Percentiles rank a stretch among this genome's conserved stretches.
These are phyloP conservation scores for Camelus dromedarius DNA, from an alignment of 2,113 vertebrate genomes.

Conservation along the genomic window DNA sequence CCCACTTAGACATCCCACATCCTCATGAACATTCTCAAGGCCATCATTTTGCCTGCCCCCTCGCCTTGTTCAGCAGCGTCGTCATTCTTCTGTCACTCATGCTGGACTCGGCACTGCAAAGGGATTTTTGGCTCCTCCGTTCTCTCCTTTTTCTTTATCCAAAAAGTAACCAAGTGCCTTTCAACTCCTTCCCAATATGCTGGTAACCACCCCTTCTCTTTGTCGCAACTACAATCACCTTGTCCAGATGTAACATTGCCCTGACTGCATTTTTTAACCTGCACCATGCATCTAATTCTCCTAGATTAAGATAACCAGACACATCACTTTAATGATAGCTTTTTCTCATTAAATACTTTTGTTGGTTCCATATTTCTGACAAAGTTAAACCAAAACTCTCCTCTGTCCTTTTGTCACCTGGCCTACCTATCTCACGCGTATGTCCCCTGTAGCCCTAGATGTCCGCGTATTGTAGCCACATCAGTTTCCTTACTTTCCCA, in stretches of 20 bases:
- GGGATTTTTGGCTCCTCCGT: neutral
- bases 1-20: neutral
- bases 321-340: neutral
- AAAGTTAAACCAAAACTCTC: neutral
- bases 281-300: neutral
- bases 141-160: neutral
- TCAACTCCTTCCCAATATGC: neutral
- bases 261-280: neutral
- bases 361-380: neutral
- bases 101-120: neutral
- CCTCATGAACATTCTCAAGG: neutral
- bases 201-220: neutral
- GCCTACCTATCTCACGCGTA: neutral
- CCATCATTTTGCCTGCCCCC: neutral
- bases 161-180: neutral
- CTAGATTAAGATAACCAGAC: neutral
- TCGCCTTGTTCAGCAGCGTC: neutral
- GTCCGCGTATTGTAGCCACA: neutral
- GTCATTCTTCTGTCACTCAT: neutral
- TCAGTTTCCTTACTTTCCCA: neutral
- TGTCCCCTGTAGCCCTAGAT: neutral
- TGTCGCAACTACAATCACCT: fast-evolving
- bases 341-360: slow-evolving; percentile 4
- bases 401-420: neutral
- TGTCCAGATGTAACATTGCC: neutral